phyloP scores from a whole-genome alignment of 2,888 invertebrate species.

The Clusia tigrina region DNA sequence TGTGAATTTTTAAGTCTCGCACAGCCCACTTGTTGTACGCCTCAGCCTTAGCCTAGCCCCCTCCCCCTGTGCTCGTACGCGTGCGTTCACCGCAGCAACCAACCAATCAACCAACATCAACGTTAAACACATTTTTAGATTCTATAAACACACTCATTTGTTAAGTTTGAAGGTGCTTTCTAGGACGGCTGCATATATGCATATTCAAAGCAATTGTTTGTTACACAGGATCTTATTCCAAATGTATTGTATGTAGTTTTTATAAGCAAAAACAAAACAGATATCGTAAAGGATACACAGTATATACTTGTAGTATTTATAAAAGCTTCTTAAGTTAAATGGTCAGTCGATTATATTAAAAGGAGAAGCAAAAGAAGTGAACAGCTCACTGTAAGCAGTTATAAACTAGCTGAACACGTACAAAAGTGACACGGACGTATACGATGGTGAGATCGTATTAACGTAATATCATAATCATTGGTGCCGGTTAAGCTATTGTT shows the following conservation, averaged over 20 bases:
- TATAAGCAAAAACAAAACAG: conserved; percentile 17
- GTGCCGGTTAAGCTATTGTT: conserved; percentile 8
- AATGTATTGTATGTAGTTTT: conserved; percentile 25
- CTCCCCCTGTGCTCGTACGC: no score
- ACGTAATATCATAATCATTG: conserved; percentile 10
- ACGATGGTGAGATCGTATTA: neutral
- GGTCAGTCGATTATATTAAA: no score
- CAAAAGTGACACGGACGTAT: no score
- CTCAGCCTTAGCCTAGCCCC: no score
- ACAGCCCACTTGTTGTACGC: no score
- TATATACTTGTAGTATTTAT: conserved; percentile 34
- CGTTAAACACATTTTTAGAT: neutral
- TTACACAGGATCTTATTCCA: neutral
- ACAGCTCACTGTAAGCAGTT: no score
- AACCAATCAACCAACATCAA: no score
- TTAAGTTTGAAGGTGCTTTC: conserved; percentile 34
- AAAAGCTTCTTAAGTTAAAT: conserved; percentile 9
- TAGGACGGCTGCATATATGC: conserved; percentile 13
- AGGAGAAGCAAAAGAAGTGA: neutral
- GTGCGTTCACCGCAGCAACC: neutral
- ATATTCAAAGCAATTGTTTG: no score
- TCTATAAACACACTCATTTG: neutral
- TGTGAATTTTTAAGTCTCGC: conserved; percentile 49
- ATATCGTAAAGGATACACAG: conserved; percentile 38
- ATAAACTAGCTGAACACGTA: no score